A percentile compares a stretch with the other conserved stretches of the same genome.
phyloP scores from a whole-genome alignment of 2,113 vertebrate genomes.

The Platysternon megacephalum region DNA sequence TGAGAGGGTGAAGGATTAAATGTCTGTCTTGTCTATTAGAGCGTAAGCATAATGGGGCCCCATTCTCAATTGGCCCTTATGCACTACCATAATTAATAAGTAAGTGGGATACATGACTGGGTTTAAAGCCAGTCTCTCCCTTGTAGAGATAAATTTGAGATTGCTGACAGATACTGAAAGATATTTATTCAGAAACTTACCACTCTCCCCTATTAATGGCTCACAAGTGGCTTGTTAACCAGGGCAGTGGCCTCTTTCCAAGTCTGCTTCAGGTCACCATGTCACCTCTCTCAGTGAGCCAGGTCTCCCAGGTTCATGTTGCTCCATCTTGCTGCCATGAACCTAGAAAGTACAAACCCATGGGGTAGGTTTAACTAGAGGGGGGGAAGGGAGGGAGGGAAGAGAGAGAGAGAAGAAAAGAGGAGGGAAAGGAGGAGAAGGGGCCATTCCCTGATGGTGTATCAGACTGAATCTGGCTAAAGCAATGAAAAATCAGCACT shows the following conservation, averaged over 20 bases:
- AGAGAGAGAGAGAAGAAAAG: background rate
- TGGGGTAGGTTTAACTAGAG: background rate
- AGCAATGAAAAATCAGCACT: slow-evolving; percentile 73
- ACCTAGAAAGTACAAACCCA: background rate
- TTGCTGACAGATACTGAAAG: background rate
- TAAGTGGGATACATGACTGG: background rate
- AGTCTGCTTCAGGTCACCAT: background rate
- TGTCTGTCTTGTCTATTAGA: background rate
- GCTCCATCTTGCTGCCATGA: background rate
- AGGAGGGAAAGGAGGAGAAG: background rate
- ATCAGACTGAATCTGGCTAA: slow-evolving; percentile 79
- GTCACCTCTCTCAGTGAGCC: background rate
- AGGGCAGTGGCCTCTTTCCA: accelerated
- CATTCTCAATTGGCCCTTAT: background rate
- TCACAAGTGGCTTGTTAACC: accelerated
- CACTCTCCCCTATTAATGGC: background rate
- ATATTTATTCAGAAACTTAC: background rate
- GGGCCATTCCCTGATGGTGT: slow-evolving; percentile 40
- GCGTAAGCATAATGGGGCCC: background rate
- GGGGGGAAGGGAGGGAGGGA: accelerated
- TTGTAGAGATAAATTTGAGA: background rate
- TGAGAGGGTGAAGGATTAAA: background rate
- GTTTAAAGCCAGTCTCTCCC: background rate
- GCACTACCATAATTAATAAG: background rate
- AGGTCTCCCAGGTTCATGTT: accelerated